Base-by-base conservation (phyloP, 1,140 invertebrate species). In the Caerostris extrusa region DNA sequence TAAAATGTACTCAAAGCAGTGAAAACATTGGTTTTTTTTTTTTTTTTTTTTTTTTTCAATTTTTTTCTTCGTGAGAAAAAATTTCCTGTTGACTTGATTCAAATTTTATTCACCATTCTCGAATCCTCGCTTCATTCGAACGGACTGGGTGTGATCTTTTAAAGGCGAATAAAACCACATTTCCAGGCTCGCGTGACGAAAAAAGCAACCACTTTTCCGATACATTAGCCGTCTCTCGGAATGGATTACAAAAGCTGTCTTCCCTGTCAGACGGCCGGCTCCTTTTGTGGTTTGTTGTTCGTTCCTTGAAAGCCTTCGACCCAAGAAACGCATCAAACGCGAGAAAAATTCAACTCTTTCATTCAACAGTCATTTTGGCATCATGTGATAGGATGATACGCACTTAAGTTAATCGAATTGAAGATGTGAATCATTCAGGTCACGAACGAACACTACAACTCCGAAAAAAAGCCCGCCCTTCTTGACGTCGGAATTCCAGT, bases 361-460 rank as follows among this genome's bases (percentile, higher is more conserved):
- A 83, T 83, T 58, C 82, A 56, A n/a, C 82, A 58, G 82, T 58
- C 82, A 83, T n/a, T 58, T 83, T 83, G 55, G 17, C 82, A 83
- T 83, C 82, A 56, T 57, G 57, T 57, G 55, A 83, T 83, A 83
- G 19, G 82, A 83, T 14, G 82, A 83, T 83, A 10, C 55, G 82
- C 82, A 83, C 82, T 83, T 83, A 58, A 83, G 82, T 83, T 83
- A 83, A 83, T 83, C 82, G 82, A 83, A 83, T 83, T 57, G 82
- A 83, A 58, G 82, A 14, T 55, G 57, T 83, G 82, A 56, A 83
- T 83, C 82, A 83, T 83, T 83, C 82, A 58, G 56, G 55, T 83
- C 82, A 83, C 82, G 82, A 57, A 19, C 12, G 34, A 34, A 34
- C 34, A 83, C 55, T 19, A 19, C 6, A 83, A n/a, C n/a, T 57